Conservation (phyloP, 2,888 invertebrate species). For the Platycnemis pennipes region DNA sequence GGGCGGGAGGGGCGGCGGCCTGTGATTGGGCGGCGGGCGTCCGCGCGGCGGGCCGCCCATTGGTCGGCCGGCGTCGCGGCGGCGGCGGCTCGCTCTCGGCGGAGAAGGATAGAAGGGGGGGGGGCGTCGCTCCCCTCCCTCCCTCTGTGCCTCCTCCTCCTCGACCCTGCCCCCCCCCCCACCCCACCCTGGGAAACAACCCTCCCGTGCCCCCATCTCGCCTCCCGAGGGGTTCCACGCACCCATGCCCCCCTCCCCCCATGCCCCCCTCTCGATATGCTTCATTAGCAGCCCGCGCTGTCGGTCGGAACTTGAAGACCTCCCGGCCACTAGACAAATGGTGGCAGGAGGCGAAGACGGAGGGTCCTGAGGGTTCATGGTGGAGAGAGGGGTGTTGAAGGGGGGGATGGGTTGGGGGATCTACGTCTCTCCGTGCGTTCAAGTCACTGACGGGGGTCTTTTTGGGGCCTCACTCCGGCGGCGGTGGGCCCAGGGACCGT, state of each 20-base stretch:
- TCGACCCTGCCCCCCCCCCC: background rate
- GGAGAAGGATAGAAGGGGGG: background rate
- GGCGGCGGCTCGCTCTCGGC: conserved; percentile 1
- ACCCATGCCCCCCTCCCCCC: background rate
- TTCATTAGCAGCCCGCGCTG: conserved; percentile 56
- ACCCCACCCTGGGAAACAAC: background rate
- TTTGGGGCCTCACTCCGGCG: background rate
- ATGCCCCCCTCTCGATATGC: conserved; percentile 33
- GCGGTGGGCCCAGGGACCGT: background rate
- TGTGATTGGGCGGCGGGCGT: conserved; percentile 36
- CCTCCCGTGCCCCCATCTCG: background rate
- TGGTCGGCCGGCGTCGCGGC: conserved; percentile 40
- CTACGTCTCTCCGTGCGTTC: conserved; percentile 34
- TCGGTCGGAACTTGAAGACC: conserved; percentile 39
- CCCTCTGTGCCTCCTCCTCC: background rate
- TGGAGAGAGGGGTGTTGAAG: background rate
- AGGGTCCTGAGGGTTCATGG: background rate
- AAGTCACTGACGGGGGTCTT: conserved; percentile 38
- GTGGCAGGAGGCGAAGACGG: conserved; percentile 38
- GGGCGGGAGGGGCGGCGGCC: background rate
- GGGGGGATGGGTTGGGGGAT: background rate
- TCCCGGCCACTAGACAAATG: conserved; percentile 62
- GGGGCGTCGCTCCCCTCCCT: background rate
- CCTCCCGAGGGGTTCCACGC: too few species aligned
- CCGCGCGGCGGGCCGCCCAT: conserved; percentile 40